These are phyloP conservation scores for Brachylomia viminalis DNA, from an alignment of 2,888 invertebrate genomes.

Conservation along the genomic window DNA sequence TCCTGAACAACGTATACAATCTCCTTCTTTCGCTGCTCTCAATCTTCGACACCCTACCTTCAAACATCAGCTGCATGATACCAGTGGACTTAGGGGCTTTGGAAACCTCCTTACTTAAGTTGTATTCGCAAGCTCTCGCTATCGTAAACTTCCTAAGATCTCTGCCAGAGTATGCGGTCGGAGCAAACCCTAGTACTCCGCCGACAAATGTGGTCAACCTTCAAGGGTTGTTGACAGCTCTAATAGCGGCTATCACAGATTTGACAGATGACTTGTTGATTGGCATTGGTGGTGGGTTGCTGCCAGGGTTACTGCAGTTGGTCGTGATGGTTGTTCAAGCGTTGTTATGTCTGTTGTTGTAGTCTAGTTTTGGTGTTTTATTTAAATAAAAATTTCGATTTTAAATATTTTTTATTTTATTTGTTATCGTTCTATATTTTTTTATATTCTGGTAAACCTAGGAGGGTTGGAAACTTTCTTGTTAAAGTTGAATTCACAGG, in stretches of 20 bases:
- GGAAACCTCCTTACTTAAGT: conserved; percentile 84
- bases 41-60: conserved; percentile 86
- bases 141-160: conserved; percentile 85
- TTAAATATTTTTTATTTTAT: conserved; percentile 18
- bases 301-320: conserved; percentile 83
- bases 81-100: conserved; percentile 85
- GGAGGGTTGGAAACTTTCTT: conserved; percentile 85
- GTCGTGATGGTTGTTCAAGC: conserved; percentile 82
- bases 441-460: conserved; percentile 74
- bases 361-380: conserved; percentile 10
- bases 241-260: conserved; percentile 78
- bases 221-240: conserved; percentile 79
- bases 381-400: conserved; percentile 32
- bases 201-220: conserved; percentile 75
- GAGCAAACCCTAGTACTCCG: conserved; percentile 82
- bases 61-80: conserved; percentile 83
- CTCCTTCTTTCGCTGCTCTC: conserved; percentile 85
- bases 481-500: conserved; percentile 85
- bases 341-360: conserved; percentile 76
- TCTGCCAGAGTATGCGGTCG: conserved; percentile 83
- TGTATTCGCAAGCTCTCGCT: conserved; percentile 86
- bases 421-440: not conserved
- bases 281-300: conserved; percentile 82
- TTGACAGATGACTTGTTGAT: conserved; percentile 81
- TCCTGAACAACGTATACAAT: conserved; percentile 88